These are phyloP conservation scores for Phataginus tetradactyla DNA, from an alignment of 2,797 vertebrate species.

Conservation along the genomic window DNA sequence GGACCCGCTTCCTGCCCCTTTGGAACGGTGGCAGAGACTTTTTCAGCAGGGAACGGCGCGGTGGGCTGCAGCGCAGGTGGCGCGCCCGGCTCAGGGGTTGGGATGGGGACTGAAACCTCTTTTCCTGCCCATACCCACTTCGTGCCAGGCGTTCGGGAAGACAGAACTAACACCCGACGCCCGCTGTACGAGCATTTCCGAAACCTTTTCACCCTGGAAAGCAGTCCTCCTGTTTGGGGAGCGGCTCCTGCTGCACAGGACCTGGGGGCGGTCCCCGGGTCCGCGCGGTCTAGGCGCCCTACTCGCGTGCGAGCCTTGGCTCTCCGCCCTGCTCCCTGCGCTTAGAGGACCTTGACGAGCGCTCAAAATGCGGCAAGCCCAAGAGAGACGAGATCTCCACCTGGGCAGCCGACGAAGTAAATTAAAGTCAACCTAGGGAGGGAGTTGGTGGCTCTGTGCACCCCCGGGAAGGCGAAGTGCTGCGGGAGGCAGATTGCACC, in stretches of 20 bases:
- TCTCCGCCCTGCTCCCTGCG: background rate
- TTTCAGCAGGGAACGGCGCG: background rate
- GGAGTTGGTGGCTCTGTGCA: background rate
- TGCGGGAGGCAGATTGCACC: background rate
- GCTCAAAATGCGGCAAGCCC: background rate
- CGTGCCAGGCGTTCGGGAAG: background rate
- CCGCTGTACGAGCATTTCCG: background rate
- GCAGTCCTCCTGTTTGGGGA: background rate
- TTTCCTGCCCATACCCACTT: background rate
- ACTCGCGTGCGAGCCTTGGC: background rate
- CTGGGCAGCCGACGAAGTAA: background rate
- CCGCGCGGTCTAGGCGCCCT: background rate
- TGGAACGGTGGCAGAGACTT: background rate
- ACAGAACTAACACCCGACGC: background rate
- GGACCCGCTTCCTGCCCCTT: background rate
- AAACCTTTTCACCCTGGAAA: background rate
- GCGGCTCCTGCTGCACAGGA: background rate
- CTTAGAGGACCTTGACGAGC: background rate
- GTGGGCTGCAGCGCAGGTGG: background rate
- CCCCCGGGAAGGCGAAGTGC: background rate
- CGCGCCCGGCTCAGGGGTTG: background rate
- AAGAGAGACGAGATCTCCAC: background rate
- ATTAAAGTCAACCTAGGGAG: background rate
- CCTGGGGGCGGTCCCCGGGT: background rate
- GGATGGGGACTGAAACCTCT: too few species aligned